Conservation (phyloP, 2,888 invertebrate genomes). For the Dilophus febrilis region DNA sequence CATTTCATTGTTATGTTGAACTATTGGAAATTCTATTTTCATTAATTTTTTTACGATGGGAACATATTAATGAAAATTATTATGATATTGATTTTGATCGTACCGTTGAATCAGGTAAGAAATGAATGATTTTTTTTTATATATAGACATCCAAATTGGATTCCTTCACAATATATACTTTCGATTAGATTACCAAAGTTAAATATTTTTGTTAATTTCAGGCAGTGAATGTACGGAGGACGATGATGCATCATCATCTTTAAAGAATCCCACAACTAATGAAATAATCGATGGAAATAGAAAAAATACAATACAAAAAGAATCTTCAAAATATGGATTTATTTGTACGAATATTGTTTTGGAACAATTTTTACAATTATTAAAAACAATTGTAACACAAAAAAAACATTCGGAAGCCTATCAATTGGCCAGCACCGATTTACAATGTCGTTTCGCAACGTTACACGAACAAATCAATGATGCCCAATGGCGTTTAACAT, state of each 20-base stretch:
- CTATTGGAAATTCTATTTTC: slow-evolving; percentile 23
- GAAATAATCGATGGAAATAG: background rate
- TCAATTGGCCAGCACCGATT: slow-evolving; percentile 7
- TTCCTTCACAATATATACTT: no score
- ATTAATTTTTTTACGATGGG: slow-evolving; percentile 25
- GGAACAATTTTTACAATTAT: slow-evolving; percentile 18
- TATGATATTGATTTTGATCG: background rate
- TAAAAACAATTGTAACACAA: slow-evolving; percentile 12
- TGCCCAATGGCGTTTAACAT: slow-evolving; percentile 23
- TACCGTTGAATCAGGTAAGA: no score
- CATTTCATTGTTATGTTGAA: slow-evolving; percentile 4
- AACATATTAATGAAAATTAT: slow-evolving; percentile 16
- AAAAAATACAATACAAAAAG: background rate
- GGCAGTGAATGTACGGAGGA: no score
- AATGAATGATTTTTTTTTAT: no score
- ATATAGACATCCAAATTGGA: no score
- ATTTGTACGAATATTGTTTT: slow-evolving; percentile 19
- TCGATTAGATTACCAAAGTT: no score
- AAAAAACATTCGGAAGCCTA: background rate
- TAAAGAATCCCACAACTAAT: background rate
- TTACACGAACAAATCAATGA: slow-evolving; percentile 22
- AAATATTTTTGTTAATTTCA: no score
- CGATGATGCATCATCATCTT: background rate
- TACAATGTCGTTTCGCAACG: slow-evolving; percentile 19
- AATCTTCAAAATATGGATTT: slow-evolving; percentile 15